Conservation (phyloP, 1,140 invertebrate genomes). For the Sitodiplosis mosellana region DNA sequence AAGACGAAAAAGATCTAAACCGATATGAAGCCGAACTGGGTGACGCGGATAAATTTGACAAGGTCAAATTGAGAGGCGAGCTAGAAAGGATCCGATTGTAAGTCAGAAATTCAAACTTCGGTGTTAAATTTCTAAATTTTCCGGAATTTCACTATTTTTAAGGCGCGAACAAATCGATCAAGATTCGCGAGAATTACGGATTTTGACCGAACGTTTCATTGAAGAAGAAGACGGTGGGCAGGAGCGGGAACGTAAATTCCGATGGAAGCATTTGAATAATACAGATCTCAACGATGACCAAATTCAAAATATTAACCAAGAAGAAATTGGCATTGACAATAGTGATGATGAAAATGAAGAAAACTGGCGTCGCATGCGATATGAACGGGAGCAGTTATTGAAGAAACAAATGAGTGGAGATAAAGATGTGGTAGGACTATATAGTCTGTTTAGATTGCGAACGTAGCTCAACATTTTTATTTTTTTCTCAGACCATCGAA, state of each 20-base stretch:
- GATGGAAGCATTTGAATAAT: slow-evolving; percentile 54
- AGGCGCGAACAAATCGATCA: slow-evolving; percentile 54
- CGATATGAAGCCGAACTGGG: slow-evolving; percentile 47
- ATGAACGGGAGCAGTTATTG: slow-evolving; percentile 39
- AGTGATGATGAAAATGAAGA: slow-evolving; percentile 40
- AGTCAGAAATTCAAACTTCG: slow-evolving; percentile 10
- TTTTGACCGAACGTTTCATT: slow-evolving; percentile 61
- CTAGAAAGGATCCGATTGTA: slow-evolving; percentile 45
- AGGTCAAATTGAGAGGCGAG: slow-evolving; percentile 36
- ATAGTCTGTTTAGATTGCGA: too few species aligned
- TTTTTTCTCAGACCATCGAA: too few species aligned
- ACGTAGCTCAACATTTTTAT: too few species aligned
- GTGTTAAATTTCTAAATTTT: slow-evolving; percentile 1
- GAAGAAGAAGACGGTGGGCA: slow-evolving; percentile 61
- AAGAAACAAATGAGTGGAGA: slow-evolving; percentile 25
- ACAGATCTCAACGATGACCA: slow-evolving; percentile 18
- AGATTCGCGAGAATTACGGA: slow-evolving; percentile 50
- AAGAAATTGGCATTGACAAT: slow-evolving; percentile 28
- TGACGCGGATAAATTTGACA: slow-evolving; percentile 49
- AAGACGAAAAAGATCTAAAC: slow-evolving; percentile 57
- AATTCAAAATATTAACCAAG: slow-evolving; percentile 20
- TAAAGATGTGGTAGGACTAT: background rate
- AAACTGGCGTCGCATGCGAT: slow-evolving; percentile 39
- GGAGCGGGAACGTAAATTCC: slow-evolving; percentile 51
- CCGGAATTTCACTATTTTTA: slow-evolving; percentile 7